These are phyloP conservation scores for Apomyelois bistriatella DNA, from an alignment of 2,888 invertebrate species.

Conservation along the genomic window DNA sequence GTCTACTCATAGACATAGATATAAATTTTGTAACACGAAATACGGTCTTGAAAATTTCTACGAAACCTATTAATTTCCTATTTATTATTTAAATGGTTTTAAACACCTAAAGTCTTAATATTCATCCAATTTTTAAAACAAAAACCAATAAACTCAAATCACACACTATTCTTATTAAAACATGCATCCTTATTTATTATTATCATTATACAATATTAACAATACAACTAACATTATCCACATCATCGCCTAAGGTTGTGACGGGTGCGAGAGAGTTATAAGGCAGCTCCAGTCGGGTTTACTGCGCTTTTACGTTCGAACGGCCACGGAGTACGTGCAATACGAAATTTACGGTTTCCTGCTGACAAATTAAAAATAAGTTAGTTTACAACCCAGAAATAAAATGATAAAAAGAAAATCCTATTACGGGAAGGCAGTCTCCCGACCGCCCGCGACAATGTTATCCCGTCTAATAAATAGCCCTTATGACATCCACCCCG, in stretches of 20 bases:
- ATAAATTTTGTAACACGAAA: conserved; percentile 33
- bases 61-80: not conserved
- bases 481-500: conserved; percentile 60
- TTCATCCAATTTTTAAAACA: too few species aligned
- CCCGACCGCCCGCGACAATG: conserved; percentile 59
- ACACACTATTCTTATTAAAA: too few species aligned
- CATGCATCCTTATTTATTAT: too few species aligned
- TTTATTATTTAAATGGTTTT: not conserved
- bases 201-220: conserved; percentile 24
- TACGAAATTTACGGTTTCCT: conserved; percentile 62
- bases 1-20: conserved; percentile 36
- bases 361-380: conserved; percentile 76
- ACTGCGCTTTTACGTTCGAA: conserved; percentile 55
- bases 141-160: too few species aligned
- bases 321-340: conserved; percentile 48
- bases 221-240: conserved; percentile 23
- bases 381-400: conserved; percentile 68
- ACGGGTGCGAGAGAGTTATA: conserved; percentile 37
- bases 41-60: conserved; percentile 16
- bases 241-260: conserved; percentile 28
- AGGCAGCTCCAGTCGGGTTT: conserved; percentile 49
- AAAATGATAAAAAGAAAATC: conserved; percentile 68
- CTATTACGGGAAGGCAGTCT: conserved; percentile 58
- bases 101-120: too few species aligned
- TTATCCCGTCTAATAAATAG: conserved; percentile 74